Base-by-base conservation (phyloP, 2,113 vertebrate genomes). In the Spermophilus dauricus region DNA sequence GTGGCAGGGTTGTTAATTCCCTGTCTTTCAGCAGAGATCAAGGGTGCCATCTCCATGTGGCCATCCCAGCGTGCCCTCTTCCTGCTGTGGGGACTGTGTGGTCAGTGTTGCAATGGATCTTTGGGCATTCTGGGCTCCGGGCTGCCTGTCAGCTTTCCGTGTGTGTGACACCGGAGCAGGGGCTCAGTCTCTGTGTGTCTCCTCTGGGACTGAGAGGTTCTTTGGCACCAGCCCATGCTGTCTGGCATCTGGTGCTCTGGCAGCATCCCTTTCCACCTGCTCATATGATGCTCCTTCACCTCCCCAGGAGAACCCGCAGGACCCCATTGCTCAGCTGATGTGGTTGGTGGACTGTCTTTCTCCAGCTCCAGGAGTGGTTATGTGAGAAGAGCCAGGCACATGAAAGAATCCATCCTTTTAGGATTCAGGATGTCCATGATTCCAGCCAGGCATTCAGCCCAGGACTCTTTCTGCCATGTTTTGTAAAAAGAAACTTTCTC, bases 51-150 rank as follows among this genome's bases (percentile, higher is more conserved):
- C 53, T 67, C 76, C 32, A 39, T 9, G 24, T 39, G 20, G 37
- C n/a, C 56, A 30, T 18, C 30, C 45, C n/a, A 2, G 8, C 16
- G 9, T 2, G 4, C 18, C 10, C 10, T 53, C 16, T 67, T 75
- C 37, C 61, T 78, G 34, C 42, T n/a, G 26, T 28, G 30, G 2
- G 22, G 9, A 22, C 4, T 45, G 20, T 10, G 18, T 26, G 63
- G 51, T 10, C 32, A 28, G 17, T 3, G 22, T 1, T 12, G 16
- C 22, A 1, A 9, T 26, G 24, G 24, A 1, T 45, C 5, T 22
- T 45, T 20, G 6, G 34, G 4, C 20, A 9, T 5, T n/a, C 39
- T 8, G 37, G 73, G 9, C 4, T 13, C 75, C 16, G 14, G 24
- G n/a, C 30, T 28, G 22, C 26, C 14, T 48, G 18, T 10, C 24